A percentile compares a stretch with the other conserved stretches of the same genome.
phyloP scores from a whole-genome alignment of 2,888 invertebrate species.

The Stratiomys singularior region DNA sequence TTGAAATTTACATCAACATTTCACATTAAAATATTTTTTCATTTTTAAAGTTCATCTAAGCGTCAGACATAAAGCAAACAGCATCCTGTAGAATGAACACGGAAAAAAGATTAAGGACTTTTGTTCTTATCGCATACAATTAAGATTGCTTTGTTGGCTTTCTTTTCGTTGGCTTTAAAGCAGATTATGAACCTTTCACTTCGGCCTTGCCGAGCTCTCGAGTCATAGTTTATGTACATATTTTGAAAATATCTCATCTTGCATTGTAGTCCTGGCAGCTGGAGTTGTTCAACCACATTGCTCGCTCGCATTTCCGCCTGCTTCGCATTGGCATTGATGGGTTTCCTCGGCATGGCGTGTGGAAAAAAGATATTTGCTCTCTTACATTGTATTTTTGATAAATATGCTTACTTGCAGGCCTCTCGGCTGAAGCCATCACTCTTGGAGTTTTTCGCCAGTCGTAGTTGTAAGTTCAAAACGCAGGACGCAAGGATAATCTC shows the following conservation, averaged over 20 bases:
- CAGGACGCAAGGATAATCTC: no score
- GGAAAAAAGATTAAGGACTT: conserved; percentile 1
- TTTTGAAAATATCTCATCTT: conserved; percentile 17
- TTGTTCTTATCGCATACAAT: conserved; percentile 11
- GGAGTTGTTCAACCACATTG: neutral
- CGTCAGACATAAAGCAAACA: neutral
- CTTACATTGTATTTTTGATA: conserved; percentile 33
- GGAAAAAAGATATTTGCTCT: conserved; percentile 6
- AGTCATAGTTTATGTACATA: conserved; percentile 21
- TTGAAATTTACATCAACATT: conserved; percentile 4
- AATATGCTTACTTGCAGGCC: conserved; percentile 40
- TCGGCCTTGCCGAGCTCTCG: neutral
- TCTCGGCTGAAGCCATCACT: conserved; percentile 12
- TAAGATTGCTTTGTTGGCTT: conserved; percentile 19
- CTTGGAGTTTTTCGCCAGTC: neutral
- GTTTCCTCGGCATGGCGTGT: neutral
- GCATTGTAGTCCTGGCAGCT: neutral
- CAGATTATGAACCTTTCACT: conserved; percentile 6
- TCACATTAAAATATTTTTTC: neutral
- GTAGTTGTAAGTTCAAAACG: no score
- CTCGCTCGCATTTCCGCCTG: neutral
- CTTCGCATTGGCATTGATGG: neutral
- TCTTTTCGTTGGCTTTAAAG: neutral
- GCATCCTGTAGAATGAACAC: neutral
- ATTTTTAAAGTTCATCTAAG: neutral